Conservation (phyloP, 1,140 invertebrate species). For the Bombus picipes region DNA sequence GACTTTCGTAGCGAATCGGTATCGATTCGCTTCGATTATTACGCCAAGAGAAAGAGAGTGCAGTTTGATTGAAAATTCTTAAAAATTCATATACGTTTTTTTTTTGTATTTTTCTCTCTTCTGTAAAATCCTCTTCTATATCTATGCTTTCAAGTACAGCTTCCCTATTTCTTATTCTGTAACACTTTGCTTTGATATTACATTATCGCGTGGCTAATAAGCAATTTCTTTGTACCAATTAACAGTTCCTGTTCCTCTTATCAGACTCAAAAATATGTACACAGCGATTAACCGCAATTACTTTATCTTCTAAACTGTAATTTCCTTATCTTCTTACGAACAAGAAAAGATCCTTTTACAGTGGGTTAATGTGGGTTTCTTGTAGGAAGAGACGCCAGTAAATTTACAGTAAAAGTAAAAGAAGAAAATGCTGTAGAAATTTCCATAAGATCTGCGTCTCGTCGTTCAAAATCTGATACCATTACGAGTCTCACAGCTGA, state of each 20-base stretch:
- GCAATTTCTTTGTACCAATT: no score
- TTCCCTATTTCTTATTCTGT: no score
- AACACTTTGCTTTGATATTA: no score
- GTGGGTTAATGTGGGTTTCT: no score
- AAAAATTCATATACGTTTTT: background rate
- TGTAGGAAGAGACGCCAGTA: background rate
- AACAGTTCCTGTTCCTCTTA: background rate
- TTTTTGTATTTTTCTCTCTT: no score
- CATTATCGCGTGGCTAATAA: no score
- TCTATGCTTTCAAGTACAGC: no score
- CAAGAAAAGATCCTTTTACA: background rate
- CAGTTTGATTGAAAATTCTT: background rate
- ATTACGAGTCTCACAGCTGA: background rate
- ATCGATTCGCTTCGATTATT: background rate
- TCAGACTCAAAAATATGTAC: background rate
- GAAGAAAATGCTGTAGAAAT: background rate
- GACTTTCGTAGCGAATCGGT: no score
- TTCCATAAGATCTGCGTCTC: background rate
- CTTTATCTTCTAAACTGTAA: background rate
- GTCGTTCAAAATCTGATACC: background rate
- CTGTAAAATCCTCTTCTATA: no score
- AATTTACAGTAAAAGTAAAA: background rate
- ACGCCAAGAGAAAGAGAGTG: background rate
- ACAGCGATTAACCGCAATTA: background rate
- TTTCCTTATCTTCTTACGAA: background rate